Conservation (phyloP, 2,888 invertebrate species). For the Rhopalosiphum nymphaeae region DNA sequence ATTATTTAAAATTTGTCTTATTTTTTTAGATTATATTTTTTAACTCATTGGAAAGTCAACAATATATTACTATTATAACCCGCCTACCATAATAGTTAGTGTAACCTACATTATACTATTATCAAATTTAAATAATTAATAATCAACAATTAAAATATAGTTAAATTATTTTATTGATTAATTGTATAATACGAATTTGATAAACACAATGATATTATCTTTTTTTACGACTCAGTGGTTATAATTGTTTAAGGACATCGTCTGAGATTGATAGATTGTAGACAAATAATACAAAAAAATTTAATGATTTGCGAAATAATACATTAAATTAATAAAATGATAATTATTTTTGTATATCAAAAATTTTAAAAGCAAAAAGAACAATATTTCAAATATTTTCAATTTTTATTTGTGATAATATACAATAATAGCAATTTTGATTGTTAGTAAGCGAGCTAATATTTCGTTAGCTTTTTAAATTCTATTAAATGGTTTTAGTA, state of each 20-base stretch:
- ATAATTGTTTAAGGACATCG: neutral
- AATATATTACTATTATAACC: neutral
- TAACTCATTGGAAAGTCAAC: neutral
- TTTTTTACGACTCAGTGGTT: neutral
- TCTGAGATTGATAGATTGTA: neutral
- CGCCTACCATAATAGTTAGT: neutral
- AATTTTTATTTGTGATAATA: neutral
- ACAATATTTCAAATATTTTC: neutral
- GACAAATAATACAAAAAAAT: neutral
- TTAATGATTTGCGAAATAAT: neutral
- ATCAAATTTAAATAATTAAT: neutral
- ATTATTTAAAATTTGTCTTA: neutral
- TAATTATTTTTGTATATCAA: neutral
- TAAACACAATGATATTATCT: neutral
- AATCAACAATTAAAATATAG: neutral
- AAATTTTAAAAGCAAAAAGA: neutral
- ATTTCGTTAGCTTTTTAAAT: neutral
- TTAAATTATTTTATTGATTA: slow-evolving; percentile 9
- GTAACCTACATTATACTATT: neutral
- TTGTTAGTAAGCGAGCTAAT: neutral
- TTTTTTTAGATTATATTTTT: neutral
- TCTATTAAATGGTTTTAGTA: neutral
- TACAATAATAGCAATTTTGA: neutral
- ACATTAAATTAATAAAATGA: neutral
- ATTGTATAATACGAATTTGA: neutral